A percentile compares a stretch with the other conserved stretches of the same genome.
These are phyloP conservation scores for Neuroterus valhalla DNA, from an alignment of 1,140 invertebrate genomes.

Conservation along the genomic window DNA sequence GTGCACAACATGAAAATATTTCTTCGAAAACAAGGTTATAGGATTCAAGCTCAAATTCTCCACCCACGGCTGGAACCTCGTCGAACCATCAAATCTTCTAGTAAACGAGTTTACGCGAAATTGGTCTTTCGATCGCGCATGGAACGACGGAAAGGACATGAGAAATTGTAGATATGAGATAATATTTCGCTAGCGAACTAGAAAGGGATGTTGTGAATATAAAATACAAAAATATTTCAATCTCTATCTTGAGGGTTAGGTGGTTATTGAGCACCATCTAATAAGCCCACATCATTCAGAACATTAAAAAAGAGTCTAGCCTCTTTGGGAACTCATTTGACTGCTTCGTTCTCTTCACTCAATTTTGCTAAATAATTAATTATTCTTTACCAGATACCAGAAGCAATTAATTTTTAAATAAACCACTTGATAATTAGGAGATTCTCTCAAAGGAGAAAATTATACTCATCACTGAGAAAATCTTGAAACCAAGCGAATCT, in stretches of 20 bases:
- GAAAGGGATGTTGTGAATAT: background rate
- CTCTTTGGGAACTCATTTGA: too few species aligned
- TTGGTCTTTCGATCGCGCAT: slow-evolving; percentile 42
- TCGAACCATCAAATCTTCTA: slow-evolving; percentile 38
- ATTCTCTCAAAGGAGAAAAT: too few species aligned
- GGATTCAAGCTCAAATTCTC: slow-evolving; percentile 11
- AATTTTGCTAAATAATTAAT: too few species aligned
- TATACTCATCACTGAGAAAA: too few species aligned
- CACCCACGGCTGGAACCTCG: slow-evolving; percentile 34
- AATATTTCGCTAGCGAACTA: background rate
- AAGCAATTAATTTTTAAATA: too few species aligned
- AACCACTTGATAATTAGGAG: too few species aligned
- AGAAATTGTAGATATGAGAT: slow-evolving; percentile 5
- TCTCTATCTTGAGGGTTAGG: background rate
- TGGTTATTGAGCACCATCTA: too few species aligned
- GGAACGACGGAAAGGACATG: slow-evolving; percentile 1
- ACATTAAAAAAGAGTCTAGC: too few species aligned
- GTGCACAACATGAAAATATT: slow-evolving; percentile 8
- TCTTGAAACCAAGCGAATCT: too few species aligned
- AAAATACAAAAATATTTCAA: slow-evolving; percentile 7
- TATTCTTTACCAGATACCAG: too few species aligned
- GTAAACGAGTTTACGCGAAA: slow-evolving; percentile 45
- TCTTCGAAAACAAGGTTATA: slow-evolving; percentile 23
- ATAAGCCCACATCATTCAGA: too few species aligned
- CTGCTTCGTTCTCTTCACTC: too few species aligned